These are phyloP conservation scores for Zele albiditarsus DNA, from an alignment of 2,888 invertebrate species.

Conservation along the genomic window DNA sequence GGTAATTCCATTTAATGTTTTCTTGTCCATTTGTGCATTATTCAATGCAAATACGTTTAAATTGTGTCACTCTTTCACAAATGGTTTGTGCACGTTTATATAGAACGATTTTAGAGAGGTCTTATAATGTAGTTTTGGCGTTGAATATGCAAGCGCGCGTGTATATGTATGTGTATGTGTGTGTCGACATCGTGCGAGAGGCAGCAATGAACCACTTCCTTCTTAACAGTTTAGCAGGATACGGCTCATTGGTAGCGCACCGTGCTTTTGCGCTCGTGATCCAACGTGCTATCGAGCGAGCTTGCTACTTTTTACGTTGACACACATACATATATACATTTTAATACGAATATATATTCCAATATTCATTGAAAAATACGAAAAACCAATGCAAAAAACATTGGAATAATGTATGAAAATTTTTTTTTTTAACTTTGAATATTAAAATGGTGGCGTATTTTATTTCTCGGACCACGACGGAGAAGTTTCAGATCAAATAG, in stretches of 20 bases:
- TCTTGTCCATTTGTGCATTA: not conserved
- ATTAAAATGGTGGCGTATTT: no score
- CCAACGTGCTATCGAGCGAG: constrained; percentile 62
- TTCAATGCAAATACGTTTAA: not conserved
- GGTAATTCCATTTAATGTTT: not conserved
- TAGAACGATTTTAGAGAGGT: constrained; percentile 16
- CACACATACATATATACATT: not conserved
- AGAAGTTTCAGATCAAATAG: no score
- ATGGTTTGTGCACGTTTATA: constrained; percentile 11
- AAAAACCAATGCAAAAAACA: no score
- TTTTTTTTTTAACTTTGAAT: no score
- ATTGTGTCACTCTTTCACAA: constrained; percentile 5
- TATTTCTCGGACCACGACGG: no score
- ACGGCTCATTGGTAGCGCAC: constrained; percentile 72
- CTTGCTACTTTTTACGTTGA: constrained; percentile 54
- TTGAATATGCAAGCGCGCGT: constrained; percentile 14
- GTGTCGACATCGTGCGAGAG: constrained; percentile 57
- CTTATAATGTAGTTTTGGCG: constrained; percentile 37
- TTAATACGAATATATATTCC: constrained; percentile 3
- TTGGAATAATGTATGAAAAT: no score
- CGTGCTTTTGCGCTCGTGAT: constrained; percentile 66
- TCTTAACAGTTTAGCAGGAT: constrained; percentile 74
- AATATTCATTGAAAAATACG: not conserved
- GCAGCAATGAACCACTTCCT: constrained; percentile 73
- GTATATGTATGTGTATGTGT: constrained; percentile 19